These are phyloP conservation scores for Rallus crepitans DNA, from an alignment of 2,797 vertebrate species.

Conservation along the genomic window DNA sequence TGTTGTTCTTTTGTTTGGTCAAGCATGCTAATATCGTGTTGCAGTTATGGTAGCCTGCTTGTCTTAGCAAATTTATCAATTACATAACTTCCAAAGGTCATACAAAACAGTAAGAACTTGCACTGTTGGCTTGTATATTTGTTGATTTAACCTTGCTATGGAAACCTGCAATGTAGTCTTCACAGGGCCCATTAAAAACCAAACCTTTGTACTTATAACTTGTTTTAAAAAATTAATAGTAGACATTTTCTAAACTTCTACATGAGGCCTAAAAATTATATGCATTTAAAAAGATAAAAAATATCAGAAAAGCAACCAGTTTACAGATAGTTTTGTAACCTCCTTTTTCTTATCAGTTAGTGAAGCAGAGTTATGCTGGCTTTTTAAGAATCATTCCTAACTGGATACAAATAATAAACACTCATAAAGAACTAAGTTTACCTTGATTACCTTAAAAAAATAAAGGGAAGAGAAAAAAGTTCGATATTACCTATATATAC, in stretches of 20 bases:
- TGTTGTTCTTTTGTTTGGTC: not conserved
- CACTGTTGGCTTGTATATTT: not conserved
- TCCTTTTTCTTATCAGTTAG: not conserved
- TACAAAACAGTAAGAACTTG: not conserved
- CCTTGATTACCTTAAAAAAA: not conserved
- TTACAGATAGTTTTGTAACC: not conserved
- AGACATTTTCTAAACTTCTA: not conserved
- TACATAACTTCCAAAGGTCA: not conserved
- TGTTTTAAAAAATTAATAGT: not conserved
- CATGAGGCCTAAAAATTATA: not conserved
- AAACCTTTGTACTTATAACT: not conserved
- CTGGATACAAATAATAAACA: not conserved
- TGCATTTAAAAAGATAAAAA: not conserved
- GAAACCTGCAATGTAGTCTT: not conserved
- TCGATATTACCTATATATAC: not conserved
- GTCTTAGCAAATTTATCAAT: not conserved
- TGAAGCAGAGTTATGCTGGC: not conserved
- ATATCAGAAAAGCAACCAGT: fast-evolving
- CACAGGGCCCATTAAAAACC: not conserved
- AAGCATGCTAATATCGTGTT: not conserved
- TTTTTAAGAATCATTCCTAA: not conserved
- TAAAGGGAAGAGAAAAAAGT: not conserved
- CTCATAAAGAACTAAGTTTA: not conserved
- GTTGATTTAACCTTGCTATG: not conserved
- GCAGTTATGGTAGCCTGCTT: not conserved